Conservation (phyloP, 2,113 vertebrate species). For the Pampusana beccarii region DNA sequence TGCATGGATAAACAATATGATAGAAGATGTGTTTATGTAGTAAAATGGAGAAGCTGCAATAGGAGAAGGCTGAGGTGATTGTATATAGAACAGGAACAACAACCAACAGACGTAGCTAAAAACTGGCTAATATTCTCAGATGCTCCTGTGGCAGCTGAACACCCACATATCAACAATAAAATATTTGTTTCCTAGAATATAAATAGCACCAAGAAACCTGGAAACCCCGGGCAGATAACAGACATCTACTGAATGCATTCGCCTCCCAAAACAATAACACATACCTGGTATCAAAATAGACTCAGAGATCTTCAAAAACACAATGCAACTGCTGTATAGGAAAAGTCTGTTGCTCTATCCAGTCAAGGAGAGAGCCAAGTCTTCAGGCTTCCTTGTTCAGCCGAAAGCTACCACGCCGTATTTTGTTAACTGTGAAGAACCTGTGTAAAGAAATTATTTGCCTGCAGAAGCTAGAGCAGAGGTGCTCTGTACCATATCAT, state of each 20-base stretch:
- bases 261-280: background rate
- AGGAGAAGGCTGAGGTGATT: background rate
- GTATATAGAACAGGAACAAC: background rate
- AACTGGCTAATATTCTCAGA: background rate
- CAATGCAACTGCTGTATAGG: background rate
- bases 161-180: background rate
- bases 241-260: background rate
- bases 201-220: background rate
- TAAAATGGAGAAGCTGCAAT: slow-evolving; percentile 25
- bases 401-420: background rate
- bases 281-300: background rate
- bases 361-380: background rate
- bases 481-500: accelerated
- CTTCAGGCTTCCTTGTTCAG: background rate
- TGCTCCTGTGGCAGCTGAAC: background rate
- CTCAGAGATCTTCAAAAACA: background rate
- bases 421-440: background rate
- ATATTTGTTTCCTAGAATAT: background rate
- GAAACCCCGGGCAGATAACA: background rate
- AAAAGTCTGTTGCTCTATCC: background rate
- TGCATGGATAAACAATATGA: slow-evolving; percentile 63
- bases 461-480: background rate
- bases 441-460: background rate
- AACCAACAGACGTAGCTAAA: background rate
- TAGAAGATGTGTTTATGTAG: slow-evolving; percentile 34